Percentiles rank a stretch among this genome's conserved stretches.
These are phyloP conservation scores for Neopipo cinnamomea DNA, from an alignment of 2,113 vertebrate genomes.

Conservation along the genomic window DNA sequence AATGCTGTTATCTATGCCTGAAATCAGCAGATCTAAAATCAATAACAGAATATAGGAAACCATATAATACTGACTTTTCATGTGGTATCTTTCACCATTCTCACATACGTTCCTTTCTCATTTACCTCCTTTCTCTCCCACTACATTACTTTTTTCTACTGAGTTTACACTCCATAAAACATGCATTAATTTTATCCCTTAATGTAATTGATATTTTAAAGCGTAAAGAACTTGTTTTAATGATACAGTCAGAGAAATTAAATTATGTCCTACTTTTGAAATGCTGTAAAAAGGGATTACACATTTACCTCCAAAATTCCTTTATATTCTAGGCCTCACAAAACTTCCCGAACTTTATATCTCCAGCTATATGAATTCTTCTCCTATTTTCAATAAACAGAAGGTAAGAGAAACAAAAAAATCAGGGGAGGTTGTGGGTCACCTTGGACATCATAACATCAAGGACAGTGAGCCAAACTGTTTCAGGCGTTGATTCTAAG, in stretches of 20 bases:
- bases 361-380: background rate
- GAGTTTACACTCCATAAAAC: background rate
- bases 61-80: background rate
- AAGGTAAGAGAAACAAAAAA: background rate
- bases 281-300: background rate
- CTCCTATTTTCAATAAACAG: background rate
- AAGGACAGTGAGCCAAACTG: background rate
- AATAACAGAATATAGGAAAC: background rate
- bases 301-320: background rate
- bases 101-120: background rate
- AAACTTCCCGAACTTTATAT: background rate
- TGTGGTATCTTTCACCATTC: background rate
- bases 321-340: background rate
- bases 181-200: background rate
- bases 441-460: background rate
- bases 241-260: background rate
- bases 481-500: background rate
- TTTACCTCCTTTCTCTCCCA: background rate
- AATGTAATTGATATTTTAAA: background rate
- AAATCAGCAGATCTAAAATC: background rate
- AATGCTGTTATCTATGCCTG: background rate
- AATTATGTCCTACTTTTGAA: background rate
- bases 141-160: background rate
- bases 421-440: background rate
- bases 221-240: background rate